Base-by-base conservation (phyloP, 2,888 invertebrate species). In the Unio pictorum region DNA sequence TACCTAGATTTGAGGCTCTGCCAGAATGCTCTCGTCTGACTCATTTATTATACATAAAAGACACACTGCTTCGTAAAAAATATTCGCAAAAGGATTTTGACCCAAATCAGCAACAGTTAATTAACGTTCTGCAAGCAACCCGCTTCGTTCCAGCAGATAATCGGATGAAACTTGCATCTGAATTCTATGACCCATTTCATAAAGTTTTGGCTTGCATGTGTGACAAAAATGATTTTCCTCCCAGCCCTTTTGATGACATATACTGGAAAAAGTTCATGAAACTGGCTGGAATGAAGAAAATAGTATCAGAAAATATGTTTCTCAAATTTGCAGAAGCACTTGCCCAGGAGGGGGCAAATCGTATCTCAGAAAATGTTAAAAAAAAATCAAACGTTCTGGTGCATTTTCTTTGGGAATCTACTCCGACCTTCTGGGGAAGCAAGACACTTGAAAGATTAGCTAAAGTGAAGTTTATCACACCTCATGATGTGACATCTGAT, bases 321-420 rank as follows among this genome's bases (percentile, higher is more conserved):
- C 15, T 80, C 15, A 15, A 60, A 1, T 80, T 76, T 74, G 75
- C 75, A 4, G n/a, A 34, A 26, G 26, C 64, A 45, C 58, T 76
- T 59, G 73, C 67, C 54, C 3, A 4, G 20, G 63, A 64, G 5
- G 66, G 69, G 11, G 23, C 17, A n/a, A 15, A n/a, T 54, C 45
- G 30, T 18, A 34, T 66, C 0, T 54, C 64, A 20, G n/a, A 68
- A 8, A 61, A 61, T 58, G 3, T 74, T 18, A 28, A 34, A n/a
- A 0, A 11, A 20, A 55, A 64, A 56, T 55, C 64, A n/a, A 28
- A 1, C n/a, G 18, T 8, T 30, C 28, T 55, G 30, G 61, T 76
- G 3, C 0, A 34, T 3, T 64, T 67, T 45, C 61, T 78, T 45
- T 45, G 11, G 45, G 15, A 0, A 2, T 2, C 45, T 2, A 11